Evolutionary conservation across 2,888 invertebrate genomes (phyloP).

Genomic region (Andrena bicolor): DNA sequence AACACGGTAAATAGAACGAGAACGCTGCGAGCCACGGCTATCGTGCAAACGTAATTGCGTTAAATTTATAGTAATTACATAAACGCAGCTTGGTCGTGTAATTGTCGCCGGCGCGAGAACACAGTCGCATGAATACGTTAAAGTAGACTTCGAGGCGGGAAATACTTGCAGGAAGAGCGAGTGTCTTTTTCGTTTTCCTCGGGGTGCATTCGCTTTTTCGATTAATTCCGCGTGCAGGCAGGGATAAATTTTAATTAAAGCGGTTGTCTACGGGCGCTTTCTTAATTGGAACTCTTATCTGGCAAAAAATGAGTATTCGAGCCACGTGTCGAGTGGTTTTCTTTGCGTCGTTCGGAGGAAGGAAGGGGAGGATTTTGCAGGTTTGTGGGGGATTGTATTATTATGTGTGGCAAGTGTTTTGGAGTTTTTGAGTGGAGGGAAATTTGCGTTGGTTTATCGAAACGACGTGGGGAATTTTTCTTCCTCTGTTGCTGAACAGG

Average conservation of each 20-base stretch:
- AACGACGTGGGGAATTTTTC: neutral
- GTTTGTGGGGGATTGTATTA: slow-evolving; percentile 4
- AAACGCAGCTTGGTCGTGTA: neutral
- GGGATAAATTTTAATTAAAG: neutral
- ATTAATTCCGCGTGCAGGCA: neutral
- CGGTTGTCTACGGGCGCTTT: neutral
- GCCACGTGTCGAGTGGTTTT: slow-evolving; percentile 11
- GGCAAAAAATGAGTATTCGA: slow-evolving; percentile 11
- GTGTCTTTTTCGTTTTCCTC: neutral
- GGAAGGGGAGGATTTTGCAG: slow-evolving; percentile 7
- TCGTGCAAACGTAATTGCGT: neutral
- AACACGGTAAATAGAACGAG: neutral
- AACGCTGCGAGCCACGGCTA: neutral
- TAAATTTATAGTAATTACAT: slow-evolving; percentile 9
- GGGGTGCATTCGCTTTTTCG: neutral
- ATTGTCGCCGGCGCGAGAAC: neutral
- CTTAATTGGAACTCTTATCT: slow-evolving; percentile 30
- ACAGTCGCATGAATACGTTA: neutral
- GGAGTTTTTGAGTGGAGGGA: neutral
- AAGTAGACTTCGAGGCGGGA: neutral
- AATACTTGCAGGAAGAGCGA: neutral
- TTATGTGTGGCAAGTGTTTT: slow-evolving; percentile 8
- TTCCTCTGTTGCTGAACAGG: neutral
- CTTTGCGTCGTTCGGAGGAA: neutral
- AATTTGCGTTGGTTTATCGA: neutral